Percentiles rank a stretch among this genome's conserved stretches.
Conservation (phyloP, 2,797 vertebrate genomes). For the Phataginus tetradactyla region DNA sequence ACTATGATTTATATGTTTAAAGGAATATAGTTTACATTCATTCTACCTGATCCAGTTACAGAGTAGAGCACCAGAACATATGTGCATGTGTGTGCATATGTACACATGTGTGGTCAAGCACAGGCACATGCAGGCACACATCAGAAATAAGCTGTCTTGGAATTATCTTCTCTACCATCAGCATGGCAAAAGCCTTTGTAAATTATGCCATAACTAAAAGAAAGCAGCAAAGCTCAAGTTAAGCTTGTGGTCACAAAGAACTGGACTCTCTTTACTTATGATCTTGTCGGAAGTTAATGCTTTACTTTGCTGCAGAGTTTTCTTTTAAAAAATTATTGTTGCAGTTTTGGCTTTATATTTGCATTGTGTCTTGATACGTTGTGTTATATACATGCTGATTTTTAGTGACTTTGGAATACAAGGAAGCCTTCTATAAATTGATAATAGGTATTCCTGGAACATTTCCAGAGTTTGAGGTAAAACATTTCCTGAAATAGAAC, state of each 20-base stretch:
- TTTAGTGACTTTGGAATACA: neutral
- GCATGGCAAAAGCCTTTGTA: neutral
- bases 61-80: neutral
- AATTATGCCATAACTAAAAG: slow-evolving; percentile 7
- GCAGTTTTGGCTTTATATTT: neutral
- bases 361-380: neutral
- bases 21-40: neutral
- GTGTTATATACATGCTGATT: neutral
- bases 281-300: neutral
- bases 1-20: neutral
- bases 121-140: neutral
- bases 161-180: neutral
- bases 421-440: slow-evolving; percentile 1
- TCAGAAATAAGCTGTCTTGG: neutral
- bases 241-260: neutral
- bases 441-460: neutral
- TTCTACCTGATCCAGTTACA: neutral
- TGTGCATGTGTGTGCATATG: neutral
- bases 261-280: neutral
- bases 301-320: slow-evolving; percentile 4
- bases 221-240: neutral
- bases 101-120: neutral
- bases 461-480: neutral
- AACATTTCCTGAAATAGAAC: neutral
- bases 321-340: neutral